Percentiles rank a stretch among this genome's conserved stretches.
These are phyloP conservation scores for Carassius carassius DNA, from an alignment of 2,113 vertebrate species.

Conservation along the genomic window DNA sequence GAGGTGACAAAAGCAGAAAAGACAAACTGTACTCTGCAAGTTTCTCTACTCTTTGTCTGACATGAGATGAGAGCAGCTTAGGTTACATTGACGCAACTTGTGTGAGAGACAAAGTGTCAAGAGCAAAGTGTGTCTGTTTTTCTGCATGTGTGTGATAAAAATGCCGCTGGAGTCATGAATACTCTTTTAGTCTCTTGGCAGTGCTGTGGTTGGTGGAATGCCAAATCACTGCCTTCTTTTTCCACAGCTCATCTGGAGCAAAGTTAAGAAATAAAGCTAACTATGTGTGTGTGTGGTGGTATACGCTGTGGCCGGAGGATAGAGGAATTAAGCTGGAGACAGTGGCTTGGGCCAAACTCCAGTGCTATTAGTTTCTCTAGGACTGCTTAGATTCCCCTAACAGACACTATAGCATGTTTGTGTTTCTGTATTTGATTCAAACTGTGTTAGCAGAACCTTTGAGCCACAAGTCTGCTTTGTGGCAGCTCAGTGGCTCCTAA, in stretches of 20 bases:
- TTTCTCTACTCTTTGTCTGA: conserved; percentile 54
- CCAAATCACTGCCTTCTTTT: conserved; percentile 66
- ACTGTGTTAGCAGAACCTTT: conserved; percentile 29
- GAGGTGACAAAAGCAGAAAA: conserved; percentile 20
- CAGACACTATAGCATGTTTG: conserved; percentile 54
- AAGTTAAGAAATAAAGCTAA: neutral
- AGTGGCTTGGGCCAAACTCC: conserved; percentile 81
- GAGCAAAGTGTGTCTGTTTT: conserved; percentile 4
- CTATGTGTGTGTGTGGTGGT: conserved; percentile 65
- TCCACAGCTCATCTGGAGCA: conserved; percentile 44
- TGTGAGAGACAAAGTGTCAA: conserved; percentile 53
- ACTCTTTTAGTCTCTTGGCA: conserved; percentile 67
- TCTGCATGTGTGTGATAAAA: conserved; percentile 5
- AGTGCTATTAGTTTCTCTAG: conserved; percentile 72
- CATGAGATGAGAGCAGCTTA: conserved; percentile 63
- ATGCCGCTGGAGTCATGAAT: conserved; percentile 26
- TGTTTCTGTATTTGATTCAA: conserved; percentile 32
- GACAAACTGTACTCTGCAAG: conserved; percentile 40
- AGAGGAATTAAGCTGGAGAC: conserved; percentile 77
- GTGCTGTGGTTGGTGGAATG: conserved; percentile 60
- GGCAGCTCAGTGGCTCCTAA: conserved; percentile 16
- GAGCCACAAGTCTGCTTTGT: conserved; percentile 17
- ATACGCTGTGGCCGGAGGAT: conserved; percentile 72
- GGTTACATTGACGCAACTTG: conserved; percentile 69
- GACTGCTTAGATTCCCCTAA: conserved; percentile 64